Evolutionary conservation across 1,140 invertebrate species (phyloP).

Genomic region (Nasonia longicornis): DNA sequence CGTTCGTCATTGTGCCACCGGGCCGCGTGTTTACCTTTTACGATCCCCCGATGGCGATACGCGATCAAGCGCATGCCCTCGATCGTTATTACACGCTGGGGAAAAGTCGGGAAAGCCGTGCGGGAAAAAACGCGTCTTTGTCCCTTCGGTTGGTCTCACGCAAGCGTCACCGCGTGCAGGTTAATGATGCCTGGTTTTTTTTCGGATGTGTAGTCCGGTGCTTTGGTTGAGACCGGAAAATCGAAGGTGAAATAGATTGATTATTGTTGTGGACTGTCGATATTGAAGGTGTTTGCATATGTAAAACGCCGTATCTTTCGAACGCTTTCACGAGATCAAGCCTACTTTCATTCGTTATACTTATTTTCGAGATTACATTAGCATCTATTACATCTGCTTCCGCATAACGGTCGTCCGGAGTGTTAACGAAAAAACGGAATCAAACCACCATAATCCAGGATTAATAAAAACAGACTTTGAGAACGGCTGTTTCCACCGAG

Average conservation of each 20-base stretch:
- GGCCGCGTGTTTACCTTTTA: constrained; percentile 17
- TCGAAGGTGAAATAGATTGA: neutral
- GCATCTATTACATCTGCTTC: neutral
- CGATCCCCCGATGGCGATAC: neutral
- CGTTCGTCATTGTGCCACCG: constrained; percentile 10
- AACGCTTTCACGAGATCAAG: neutral
- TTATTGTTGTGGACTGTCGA: neutral
- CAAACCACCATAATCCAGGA: neutral
- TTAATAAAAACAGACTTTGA: neutral
- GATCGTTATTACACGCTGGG: constrained; percentile 16
- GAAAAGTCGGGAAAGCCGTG: constrained; percentile 13
- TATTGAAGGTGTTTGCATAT: neutral
- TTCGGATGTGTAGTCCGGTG: neutral
- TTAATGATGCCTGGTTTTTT: neutral
- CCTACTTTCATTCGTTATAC: neutral
- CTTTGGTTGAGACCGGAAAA: no score
- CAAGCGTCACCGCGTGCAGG: neutral
- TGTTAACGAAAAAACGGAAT: neutral
- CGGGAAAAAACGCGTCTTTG: neutral
- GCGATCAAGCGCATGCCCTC: neutral
- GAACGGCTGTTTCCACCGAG: neutral
- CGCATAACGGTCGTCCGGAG: neutral
- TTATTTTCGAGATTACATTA: neutral
- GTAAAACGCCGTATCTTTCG: neutral
- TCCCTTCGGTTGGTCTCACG: neutral